A percentile compares a stretch with the other conserved stretches of the same genome.
Conservation (phyloP, 2,113 vertebrate species). For the Leucopternis melanops region DNA sequence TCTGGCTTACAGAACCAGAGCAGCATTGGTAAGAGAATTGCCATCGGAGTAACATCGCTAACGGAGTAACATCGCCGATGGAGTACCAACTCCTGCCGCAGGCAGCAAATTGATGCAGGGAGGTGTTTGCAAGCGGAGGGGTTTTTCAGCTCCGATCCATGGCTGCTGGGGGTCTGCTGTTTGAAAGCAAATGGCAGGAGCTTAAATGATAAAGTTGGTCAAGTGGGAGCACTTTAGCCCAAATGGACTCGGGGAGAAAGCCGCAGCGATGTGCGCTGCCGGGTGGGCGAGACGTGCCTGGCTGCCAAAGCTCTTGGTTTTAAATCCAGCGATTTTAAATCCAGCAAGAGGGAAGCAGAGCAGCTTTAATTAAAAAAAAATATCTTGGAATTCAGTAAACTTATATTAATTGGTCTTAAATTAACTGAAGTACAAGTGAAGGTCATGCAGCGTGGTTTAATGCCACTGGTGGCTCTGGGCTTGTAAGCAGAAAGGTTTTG, state of each 20-base stretch:
- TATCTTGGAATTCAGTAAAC: not conserved
- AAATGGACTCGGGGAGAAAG: not conserved
- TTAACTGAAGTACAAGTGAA: not conserved
- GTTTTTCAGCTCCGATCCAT: not conserved
- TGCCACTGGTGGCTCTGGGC: not conserved
- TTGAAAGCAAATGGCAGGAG: not conserved
- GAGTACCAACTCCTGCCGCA: not conserved
- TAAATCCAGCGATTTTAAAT: not conserved
- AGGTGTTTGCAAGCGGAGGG: not conserved
- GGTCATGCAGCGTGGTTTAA: not conserved
- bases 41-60: not conserved
- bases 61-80: not conserved
- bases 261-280: rapidly evolving
- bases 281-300: rapidly evolving
- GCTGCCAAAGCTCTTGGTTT: not conserved
- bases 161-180: not conserved
- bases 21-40: not conserved
- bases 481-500: not conserved
- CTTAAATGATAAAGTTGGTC: not conserved
- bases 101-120: not conserved
- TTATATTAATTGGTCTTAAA: not conserved
- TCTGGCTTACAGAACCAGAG: not conserved
- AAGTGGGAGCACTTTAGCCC: not conserved
- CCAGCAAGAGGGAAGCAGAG: not conserved
- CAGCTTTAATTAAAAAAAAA: not conserved